Base-by-base conservation (phyloP, 1,140 invertebrate species). In the Ooceraea biroi region DNA sequence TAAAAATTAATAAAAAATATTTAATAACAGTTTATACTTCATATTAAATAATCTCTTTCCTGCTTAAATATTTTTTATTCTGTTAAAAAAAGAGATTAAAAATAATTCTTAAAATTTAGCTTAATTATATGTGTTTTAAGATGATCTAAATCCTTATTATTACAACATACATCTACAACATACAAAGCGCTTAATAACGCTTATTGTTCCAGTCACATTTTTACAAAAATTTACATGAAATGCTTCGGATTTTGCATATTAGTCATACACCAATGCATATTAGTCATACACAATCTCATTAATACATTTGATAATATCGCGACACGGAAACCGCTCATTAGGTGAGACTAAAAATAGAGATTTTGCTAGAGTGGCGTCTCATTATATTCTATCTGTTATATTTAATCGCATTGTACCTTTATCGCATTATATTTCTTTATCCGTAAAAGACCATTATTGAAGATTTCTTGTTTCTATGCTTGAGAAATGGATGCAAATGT, bases 211-310 rank as follows among this genome's bases (percentile, higher is more conserved):
- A 46, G 72, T 63, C 58, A 63, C 27, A 57, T 68, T 55, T 17
- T 55, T 57, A 44, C 17, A 19, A 25, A 58, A 80, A 71, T 80
- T 71, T 69, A n/a, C 65, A 71, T 71, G 69, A 80, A 80, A 22
- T 46, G 5, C 14, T 71, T 25, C 57, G 22, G 17, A 78, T 69
- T 57, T 57, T 63, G 50, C 12, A 46, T 69, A 78, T 80, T 41
- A 80, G 71, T 80, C 17, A 36, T 36, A 36, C 36, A 36, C n/a
- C 17, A 12, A 69, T 63, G 50, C 12, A 46, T 69, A 78, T 80
- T 41, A 80, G 71, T 80, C 17, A 36, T 36, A 36, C 7, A 36
- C 36, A 36, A 44, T 22, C 11, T 80, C 27, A 71, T 80, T 69
- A 71, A 80, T 69, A 50, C 30, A 22, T 25, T 80, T 80, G 71